Evolutionary conservation across 1,140 invertebrate species (phyloP).

Genomic region (Caenorhabditis brenneri): DNA sequence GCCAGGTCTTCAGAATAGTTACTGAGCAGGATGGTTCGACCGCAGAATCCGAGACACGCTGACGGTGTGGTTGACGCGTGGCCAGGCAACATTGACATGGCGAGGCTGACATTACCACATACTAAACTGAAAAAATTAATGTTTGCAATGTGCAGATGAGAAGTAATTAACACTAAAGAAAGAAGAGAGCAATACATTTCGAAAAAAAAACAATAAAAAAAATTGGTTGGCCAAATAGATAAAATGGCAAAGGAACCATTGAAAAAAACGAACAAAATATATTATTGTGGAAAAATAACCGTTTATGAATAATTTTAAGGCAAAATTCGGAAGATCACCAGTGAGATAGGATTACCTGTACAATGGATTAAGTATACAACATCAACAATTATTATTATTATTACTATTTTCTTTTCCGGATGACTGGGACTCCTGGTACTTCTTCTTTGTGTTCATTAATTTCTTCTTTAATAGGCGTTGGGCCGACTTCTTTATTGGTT

Average conservation of each 20-base stretch:
- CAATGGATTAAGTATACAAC: not conserved
- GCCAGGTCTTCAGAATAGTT: constrained; percentile 29
- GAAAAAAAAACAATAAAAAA: not conserved
- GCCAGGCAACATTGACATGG: constrained; percentile 32
- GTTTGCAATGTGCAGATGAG: too few relatives aligned
- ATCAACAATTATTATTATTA: not conserved
- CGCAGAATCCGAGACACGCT: constrained; percentile 26
- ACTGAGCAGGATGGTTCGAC: not conserved
- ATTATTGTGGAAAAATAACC: not conserved
- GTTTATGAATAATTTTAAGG: not conserved
- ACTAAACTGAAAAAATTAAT: constrained; percentile 3
- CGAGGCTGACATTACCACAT: constrained; percentile 39
- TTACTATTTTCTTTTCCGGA: constrained; percentile 22
- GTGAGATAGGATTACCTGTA: not conserved
- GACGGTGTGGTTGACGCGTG: constrained; percentile 12
- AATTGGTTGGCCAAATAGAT: not conserved
- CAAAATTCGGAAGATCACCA: not conserved
- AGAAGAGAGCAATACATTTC: too few relatives aligned
- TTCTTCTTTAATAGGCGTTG: not conserved
- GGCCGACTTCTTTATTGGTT: not conserved
- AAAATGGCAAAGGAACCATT: not conserved
- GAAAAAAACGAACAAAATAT: not conserved
- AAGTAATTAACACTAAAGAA: too few relatives aligned
- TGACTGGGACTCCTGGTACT: not conserved
- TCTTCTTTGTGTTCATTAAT: not conserved